Evolutionary conservation across 1,140 invertebrate genomes (phyloP), one percentile per base, ranked within the genome.

Genomic region (Trichonephila clavata): DNA sequence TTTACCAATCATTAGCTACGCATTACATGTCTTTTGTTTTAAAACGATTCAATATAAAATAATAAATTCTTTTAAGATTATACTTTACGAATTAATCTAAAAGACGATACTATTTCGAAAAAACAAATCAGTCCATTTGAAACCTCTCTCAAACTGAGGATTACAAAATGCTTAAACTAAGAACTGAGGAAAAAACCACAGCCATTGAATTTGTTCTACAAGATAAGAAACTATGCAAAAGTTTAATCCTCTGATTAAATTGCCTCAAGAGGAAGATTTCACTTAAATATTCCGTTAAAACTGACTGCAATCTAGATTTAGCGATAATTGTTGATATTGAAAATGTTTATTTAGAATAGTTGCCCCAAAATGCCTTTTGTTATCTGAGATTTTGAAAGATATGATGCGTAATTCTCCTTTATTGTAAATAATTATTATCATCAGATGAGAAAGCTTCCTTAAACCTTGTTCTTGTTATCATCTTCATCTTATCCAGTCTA

Each of bases 371-470:
- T 24, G 32, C 21, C 43, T 24, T 18, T 77, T 77, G 71, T 84
- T 84, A 84, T 84, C 81, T 59, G n/a, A 59, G 57, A 84, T 84
- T 84, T n/a, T 13, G 43, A 43, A 84, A n/a, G 81, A 77, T 77
- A 39, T 77, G 32, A 14, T 18, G 14, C 18, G 27, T 13, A 77
- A 39, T 27, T 39, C 6, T 14, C 32, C 71, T 77, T 77, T 32
- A 77, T 77, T 77, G 32, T 77, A 77, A 77, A 77, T 77, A 77
- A 77, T 77, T 77, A 77, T 77, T 24, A 77, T 77, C 71, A 77
- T 27, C 27, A 39, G 27, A 32, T 32, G 14, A 77, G 71, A 77
- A 20, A 77, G 32, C 18, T 77, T 77, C 71, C 14, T 77, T 77
- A 77, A 77, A 39, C 18, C 14, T 32, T 77, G 39, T 39, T 77